Evolutionary conservation across 2,888 invertebrate species (phyloP), one percentile per base, ranked within the genome.

Genomic region (Leptopterna dolabrata): DNA sequence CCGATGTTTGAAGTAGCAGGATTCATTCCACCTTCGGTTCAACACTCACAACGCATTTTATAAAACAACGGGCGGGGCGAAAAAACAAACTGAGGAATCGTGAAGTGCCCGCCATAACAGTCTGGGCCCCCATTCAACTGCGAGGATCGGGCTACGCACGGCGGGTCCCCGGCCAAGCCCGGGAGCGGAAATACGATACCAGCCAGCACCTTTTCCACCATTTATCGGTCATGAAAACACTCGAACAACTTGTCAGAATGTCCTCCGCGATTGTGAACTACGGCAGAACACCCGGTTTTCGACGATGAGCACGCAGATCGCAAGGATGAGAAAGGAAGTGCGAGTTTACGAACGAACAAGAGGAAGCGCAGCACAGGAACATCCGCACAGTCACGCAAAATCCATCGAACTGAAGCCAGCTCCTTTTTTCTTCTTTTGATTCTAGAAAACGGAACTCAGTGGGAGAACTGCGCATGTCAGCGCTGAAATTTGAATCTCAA

Each of bases 71-170:
- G 84, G 84, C 71, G 84, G 84, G 84, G 82, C 71, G 36, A 43
- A 63, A 70, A 83, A 83, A 24, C 43, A 70, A 83, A n/a, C 41
- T 30, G 29, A 16, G 81, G 14, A 78, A 13, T 24, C 41, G 36
- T n/a, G 76, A 30, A 73, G 55, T 85, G 76, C 85, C 85, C 85
- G 85, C 85, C 85, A 85, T 85, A 85, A 85, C 85, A 85, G 85
- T 85, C 73, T 73, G 73, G 73, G 73, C 7, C 55, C 85, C 85
- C 71, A 71, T 85, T 45, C 51, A 85, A 85, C 82, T 30, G 36
- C 82, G 82, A 24, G 55, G 71, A 24, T 36, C 85, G 71, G 16
- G 30, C 71, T 45, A 30, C 43, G 24, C 45, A 85, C 85, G 73
- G 51, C 51, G 63, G 83, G 63, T 16, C 82, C 41, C 30, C 41